Base-by-base conservation (phyloP, 1,140 invertebrate genomes). In the Platyscapa corneri region DNA sequence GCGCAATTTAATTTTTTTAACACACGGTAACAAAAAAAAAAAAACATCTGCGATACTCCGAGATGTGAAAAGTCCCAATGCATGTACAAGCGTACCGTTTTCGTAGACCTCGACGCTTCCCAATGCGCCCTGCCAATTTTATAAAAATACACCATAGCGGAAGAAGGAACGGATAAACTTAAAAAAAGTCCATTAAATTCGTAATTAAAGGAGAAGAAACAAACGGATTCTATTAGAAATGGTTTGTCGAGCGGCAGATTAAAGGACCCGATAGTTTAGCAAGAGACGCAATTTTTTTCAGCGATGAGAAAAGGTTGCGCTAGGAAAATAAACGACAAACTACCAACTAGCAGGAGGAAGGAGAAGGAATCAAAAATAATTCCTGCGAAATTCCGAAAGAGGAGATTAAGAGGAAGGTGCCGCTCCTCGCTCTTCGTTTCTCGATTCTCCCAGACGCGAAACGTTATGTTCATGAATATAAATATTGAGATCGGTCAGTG, bases 401-500 rank as follows among this genome's bases (percentile, higher is more conserved):
- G 5, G 30, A 32, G 39, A 49, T 65, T 18, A 65, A 81, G 79
- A 46, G 23, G 42, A 37, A 65, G 32, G 77, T 56, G 77, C 39
- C 65, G 65, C 79, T 81, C 30, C 16, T n/a, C n/a, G n/a, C n/a
- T n/a, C n/a, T n/a, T n/a, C n/a, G n/a, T n/a, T n/a, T n/a, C n/a
- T 27, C 49, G 75, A 49, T 37, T 30, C 39, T 65, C 30, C 39
- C 82, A 77, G 56, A 77, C 74, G 56, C 39, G 39, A 83, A 77
- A 67, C 82, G 74, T 76, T 83, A 76, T 76, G 76, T 72, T 74
- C 76, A 64, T 79, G 76, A 84, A 80, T 84, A 84, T 80, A 84
- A 84, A 80, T 84, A 80, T 84, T 84, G 77, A 84, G 84, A 74
- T 85, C 78, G 84, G 84, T 85, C 83, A 85, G 84, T 81, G 84